A percentile compares a stretch with the other conserved stretches of the same genome.
Conservation (phyloP, 2,888 invertebrate genomes). For the Parthenolecanium corni region DNA sequence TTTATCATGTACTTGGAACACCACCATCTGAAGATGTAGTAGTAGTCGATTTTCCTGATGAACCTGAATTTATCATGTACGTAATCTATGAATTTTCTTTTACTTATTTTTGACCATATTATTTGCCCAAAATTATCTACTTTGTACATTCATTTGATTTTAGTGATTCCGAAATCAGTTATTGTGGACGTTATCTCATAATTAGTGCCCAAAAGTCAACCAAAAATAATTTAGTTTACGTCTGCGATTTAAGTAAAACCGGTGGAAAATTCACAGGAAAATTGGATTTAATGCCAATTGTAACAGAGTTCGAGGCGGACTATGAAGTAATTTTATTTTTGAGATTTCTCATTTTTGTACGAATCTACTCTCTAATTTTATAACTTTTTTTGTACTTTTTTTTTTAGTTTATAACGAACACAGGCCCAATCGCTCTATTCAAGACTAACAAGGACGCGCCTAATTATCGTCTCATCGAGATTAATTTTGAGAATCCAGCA, state of each 20-base stretch:
- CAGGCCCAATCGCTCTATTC: conserved; percentile 45
- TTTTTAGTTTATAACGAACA: conserved; percentile 75
- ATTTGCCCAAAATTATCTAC: background rate
- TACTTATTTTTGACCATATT: conserved; percentile 16
- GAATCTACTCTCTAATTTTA: background rate
- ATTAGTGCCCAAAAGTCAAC: conserved; percentile 76
- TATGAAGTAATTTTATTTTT: conserved; percentile 59
- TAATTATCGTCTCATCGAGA: conserved; percentile 74
- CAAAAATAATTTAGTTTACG: conserved; percentile 80
- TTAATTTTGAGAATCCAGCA: conserved; percentile 60
- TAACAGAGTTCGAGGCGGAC: conserved; percentile 83
- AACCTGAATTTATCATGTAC: conserved; percentile 86
- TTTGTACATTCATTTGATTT: conserved; percentile 33
- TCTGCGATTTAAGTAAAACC: conserved; percentile 53
- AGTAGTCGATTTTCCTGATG: conserved; percentile 77
- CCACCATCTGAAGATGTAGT: conserved; percentile 74
- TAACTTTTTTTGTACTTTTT: conserved; percentile 36
- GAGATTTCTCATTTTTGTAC: background rate
- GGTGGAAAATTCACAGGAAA: conserved; percentile 51
- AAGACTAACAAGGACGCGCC: conserved; percentile 71
- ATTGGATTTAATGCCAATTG: conserved; percentile 62
- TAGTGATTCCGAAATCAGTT: conserved; percentile 72
- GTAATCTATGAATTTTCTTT: conserved; percentile 36
- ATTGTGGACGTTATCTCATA: conserved; percentile 82
- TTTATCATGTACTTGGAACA: conserved; percentile 80